Conservation (phyloP, 2,797 vertebrate genomes). For the Coracias cyanogaster region DNA sequence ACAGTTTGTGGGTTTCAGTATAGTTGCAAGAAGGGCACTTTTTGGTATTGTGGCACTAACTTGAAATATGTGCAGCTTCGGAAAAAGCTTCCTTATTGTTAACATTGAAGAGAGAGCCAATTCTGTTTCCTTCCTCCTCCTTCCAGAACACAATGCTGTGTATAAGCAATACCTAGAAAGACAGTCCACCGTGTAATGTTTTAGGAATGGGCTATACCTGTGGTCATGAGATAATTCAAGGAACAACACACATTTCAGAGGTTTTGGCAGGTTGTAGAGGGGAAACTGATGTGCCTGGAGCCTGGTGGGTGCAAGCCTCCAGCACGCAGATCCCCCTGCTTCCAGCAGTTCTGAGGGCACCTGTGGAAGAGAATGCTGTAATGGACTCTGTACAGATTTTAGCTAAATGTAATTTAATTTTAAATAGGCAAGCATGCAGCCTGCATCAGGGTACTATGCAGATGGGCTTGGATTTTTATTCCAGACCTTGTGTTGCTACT, state of each 20-base stretch:
- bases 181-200: fast-evolving
- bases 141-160: not conserved
- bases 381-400: not conserved
- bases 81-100: not conserved
- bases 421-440: not conserved
- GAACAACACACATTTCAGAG: not conserved
- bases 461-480: not conserved
- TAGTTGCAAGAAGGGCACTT: not conserved
- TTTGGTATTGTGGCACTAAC: not conserved
- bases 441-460: not conserved
- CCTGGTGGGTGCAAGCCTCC: fast-evolving
- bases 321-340: not conserved
- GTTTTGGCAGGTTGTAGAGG: not conserved
- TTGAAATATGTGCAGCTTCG: not conserved
- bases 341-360: not conserved
- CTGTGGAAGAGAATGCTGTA: fast-evolving
- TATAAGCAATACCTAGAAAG: not conserved
- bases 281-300: not conserved
- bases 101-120: not conserved
- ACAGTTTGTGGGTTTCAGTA: not conserved
- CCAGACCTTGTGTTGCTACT: not conserved
- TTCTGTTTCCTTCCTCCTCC: not conserved
- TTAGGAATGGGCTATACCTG: not conserved
- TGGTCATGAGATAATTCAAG: not conserved
- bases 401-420: not conserved